These are phyloP conservation scores for Alouatta palliata DNA, from an alignment of 2,113 vertebrate genomes.

Conservation along the genomic window DNA sequence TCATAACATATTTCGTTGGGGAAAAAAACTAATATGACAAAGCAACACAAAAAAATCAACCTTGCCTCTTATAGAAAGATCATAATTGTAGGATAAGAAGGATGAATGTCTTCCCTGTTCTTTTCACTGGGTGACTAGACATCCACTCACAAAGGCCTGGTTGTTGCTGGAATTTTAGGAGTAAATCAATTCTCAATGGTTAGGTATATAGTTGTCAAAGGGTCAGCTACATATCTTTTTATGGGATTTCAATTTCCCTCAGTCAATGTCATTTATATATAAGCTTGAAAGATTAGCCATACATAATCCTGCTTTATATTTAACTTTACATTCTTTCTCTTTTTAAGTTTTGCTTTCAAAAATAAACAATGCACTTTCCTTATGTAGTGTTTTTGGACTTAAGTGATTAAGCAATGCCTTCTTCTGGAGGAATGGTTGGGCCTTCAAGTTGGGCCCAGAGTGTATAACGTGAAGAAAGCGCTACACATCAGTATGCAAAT, in stretches of 20 bases:
- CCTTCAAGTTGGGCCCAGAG: neutral
- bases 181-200: fast-evolving
- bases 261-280: neutral
- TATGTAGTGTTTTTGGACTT: neutral
- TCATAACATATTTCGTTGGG: neutral
- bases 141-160: neutral
- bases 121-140: neutral
- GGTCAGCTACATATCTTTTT: fast-evolving
- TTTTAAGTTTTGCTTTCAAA: neutral
- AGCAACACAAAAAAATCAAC: neutral
- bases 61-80: neutral
- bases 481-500: conserved; percentile 58
- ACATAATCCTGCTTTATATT: neutral
- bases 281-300: fast-evolving
- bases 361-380: neutral
- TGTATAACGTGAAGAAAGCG: fast-evolving
- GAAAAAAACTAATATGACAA: neutral
- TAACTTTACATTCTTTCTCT: neutral
- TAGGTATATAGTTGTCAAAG: neutral
- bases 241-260: fast-evolving
- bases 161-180: neutral
- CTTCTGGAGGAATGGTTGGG: neutral
- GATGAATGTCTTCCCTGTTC: neutral
- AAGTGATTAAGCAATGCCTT: neutral
- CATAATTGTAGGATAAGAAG: no score